Percentiles rank a stretch among this genome's conserved stretches.
Conservation (phyloP, 2,888 invertebrate genomes). For the Agrilus biguttatus region DNA sequence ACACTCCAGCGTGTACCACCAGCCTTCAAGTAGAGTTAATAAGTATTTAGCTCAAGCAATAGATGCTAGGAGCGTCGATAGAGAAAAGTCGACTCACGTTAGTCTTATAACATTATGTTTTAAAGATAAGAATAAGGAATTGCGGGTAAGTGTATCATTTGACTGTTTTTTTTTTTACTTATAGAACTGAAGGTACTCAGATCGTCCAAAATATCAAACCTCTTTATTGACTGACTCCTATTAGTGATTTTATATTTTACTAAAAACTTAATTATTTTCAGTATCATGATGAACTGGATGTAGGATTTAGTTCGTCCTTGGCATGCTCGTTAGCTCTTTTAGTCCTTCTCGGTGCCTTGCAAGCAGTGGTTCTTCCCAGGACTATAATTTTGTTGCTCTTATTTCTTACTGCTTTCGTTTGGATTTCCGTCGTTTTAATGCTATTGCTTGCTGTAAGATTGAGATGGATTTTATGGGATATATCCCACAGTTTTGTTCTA, state of each 20-base stretch:
- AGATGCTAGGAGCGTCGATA: constrained; percentile 77
- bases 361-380: constrained; percentile 68
- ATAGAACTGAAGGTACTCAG: not conserved
- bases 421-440: constrained; percentile 79
- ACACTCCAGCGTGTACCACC: constrained; percentile 74
- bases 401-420: constrained; percentile 79
- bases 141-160: constrained; percentile 40
- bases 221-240: no score
- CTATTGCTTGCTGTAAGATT: constrained; percentile 69
- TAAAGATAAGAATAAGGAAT: constrained; percentile 71
- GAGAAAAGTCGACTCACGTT: constrained; percentile 80
- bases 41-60: constrained; percentile 85
- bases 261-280: constrained; percentile 29
- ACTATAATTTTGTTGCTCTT: constrained; percentile 71
- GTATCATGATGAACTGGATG: constrained; percentile 77
- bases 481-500: constrained; percentile 68
- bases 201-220: not conserved
- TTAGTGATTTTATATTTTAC: not conserved
- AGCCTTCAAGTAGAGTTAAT: constrained; percentile 82
- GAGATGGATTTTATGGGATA: constrained; percentile 74
- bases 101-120: constrained; percentile 75
- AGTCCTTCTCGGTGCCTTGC: constrained; percentile 60
- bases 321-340: constrained; percentile 64
- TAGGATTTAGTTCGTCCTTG: constrained; percentile 71
- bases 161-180: not conserved